phyloP scores from a whole-genome alignment of 2,113 vertebrate genomes.

The Anas platyrhynchos region DNA sequence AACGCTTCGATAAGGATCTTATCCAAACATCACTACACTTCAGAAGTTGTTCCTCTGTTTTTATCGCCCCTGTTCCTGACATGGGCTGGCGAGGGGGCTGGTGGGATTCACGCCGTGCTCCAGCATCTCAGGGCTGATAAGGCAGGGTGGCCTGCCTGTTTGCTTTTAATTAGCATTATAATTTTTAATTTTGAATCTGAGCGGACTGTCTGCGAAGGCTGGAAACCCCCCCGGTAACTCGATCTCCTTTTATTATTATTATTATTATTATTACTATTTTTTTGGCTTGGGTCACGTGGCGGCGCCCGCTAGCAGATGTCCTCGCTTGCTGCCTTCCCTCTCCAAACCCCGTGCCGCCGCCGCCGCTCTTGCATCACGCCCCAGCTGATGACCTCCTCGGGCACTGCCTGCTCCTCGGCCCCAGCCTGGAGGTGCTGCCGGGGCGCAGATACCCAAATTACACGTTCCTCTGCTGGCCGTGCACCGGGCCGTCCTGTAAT shows the following conservation, averaged over 20 bases:
- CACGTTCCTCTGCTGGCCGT: background rate
- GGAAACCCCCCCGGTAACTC: background rate
- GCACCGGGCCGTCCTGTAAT: background rate
- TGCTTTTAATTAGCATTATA: no score
- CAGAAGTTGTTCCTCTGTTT: slow-evolving; percentile 19
- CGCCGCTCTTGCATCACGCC: background rate
- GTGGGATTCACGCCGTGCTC: background rate
- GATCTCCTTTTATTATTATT: background rate
- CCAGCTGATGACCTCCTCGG: background rate
- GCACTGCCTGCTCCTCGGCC: background rate
- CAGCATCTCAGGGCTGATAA: background rate
- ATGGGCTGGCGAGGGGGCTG: background rate
- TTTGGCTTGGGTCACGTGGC: background rate
- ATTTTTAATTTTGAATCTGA: background rate
- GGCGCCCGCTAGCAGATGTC: background rate
- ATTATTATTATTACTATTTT: no score
- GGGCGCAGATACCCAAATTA: background rate
- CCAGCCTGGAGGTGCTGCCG: background rate
- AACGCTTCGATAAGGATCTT: background rate
- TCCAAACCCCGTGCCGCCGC: background rate
- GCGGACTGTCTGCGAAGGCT: background rate
- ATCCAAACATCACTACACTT: slow-evolving; percentile 16
- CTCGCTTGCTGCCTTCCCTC: slow-evolving; percentile 7
- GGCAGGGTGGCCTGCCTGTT: background rate
- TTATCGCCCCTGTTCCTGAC: background rate